phyloP scores from a whole-genome alignment of 2,797 vertebrate species.

The Aselliscus stoliczkanus region DNA sequence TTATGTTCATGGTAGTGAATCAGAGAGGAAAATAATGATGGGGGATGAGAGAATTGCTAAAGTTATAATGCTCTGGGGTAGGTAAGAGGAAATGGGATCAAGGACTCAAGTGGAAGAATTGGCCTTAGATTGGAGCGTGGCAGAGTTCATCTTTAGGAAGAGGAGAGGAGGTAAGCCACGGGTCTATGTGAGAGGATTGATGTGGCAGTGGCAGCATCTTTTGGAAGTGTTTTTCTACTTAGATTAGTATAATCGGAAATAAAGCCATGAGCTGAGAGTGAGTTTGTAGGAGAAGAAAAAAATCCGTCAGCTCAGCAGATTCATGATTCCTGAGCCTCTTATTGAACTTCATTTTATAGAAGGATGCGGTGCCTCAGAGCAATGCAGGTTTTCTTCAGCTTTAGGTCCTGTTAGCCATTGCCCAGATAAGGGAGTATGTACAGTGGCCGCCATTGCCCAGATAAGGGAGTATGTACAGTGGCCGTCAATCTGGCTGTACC shows the following conservation, averaged over 20 bases:
- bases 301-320: background rate
- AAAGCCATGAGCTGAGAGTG: background rate
- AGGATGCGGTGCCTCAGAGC: background rate
- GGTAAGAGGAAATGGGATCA: background rate
- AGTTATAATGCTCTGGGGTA: background rate
- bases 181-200: background rate
- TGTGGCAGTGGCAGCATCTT: background rate
- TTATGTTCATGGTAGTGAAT: background rate
- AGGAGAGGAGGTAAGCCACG: background rate
- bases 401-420: background rate
- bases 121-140: background rate
- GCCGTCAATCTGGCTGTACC: background rate
- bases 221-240: background rate
- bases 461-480: background rate
- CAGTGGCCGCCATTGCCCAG: background rate
- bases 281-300: background rate
- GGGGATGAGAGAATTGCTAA: background rate
- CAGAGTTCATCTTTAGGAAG: background rate
- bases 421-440: background rate
- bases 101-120: background rate
- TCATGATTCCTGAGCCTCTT: background rate
- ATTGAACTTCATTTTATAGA: background rate
- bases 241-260: background rate
- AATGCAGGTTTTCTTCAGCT: background rate
- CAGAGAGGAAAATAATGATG: background rate